phyloP scores from a whole-genome alignment of 2,888 invertebrate species.

The Argyresthia goedartella region DNA sequence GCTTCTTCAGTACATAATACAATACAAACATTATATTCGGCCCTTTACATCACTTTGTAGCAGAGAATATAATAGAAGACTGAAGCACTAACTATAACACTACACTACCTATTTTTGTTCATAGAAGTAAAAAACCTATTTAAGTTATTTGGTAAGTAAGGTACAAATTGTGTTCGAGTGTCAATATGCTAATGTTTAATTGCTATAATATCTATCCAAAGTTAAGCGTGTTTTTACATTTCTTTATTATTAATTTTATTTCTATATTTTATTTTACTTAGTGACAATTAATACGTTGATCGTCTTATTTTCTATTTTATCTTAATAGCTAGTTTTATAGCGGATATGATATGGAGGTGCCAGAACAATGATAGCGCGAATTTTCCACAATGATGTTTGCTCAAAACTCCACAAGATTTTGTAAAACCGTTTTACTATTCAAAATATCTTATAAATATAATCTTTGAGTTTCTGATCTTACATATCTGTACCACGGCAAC shows the following conservation, averaged over 20 bases:
- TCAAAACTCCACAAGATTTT: no score
- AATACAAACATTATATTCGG: no score
- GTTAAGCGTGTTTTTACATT: conserved; percentile 60
- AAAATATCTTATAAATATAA: no score
- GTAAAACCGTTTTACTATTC: no score
- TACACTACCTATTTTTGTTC: conserved; percentile 2
- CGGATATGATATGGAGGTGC: conserved; percentile 27
- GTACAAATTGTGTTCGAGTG: conserved; percentile 65
- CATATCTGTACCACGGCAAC: no score
- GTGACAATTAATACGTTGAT: conserved; percentile 20
- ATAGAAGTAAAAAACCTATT: background rate
- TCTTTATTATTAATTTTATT: conserved; percentile 53
- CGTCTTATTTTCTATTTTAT: conserved; percentile 21
- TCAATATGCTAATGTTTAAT: conserved; percentile 52
- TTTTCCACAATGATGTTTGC: no score
- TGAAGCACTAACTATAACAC: conserved; percentile 44
- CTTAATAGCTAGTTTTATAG: conserved; percentile 21
- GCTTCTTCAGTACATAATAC: no score
- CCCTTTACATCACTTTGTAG: no score
- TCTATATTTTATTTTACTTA: conserved; percentile 54
- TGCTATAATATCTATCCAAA: conserved; percentile 60
- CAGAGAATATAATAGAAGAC: conserved; percentile 38
- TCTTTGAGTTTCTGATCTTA: no score
- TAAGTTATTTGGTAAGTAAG: conserved; percentile 12
- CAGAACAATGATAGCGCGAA: background rate